Percentiles rank a stretch among this genome's conserved stretches.
phyloP scores from a whole-genome alignment of 2,888 invertebrate genomes.

The Nomada fucata region DNA sequence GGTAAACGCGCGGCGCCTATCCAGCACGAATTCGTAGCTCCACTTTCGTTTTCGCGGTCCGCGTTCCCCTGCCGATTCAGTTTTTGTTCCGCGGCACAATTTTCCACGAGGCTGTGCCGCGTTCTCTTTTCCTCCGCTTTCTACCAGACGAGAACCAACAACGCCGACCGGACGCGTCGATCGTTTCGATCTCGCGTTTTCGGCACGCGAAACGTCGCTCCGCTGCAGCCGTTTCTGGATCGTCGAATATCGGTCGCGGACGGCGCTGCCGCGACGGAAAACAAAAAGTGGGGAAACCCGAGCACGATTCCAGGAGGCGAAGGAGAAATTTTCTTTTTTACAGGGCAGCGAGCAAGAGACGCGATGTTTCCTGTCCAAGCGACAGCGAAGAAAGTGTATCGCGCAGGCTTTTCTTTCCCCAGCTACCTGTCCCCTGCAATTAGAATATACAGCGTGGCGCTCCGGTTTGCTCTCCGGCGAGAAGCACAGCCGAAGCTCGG shows the following conservation, averaged over 20 bases:
- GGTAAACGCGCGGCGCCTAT: background rate
- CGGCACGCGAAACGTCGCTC: background rate
- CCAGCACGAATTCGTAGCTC: conserved; percentile 20
- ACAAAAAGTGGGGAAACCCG: background rate
- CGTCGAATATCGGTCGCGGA: conserved; percentile 16
- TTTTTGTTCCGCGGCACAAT: conserved; percentile 42
- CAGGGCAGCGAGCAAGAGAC: conserved; percentile 26
- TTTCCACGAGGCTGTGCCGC: conserved; percentile 64
- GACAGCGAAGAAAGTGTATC: conserved; percentile 66
- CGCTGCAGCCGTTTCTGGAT: background rate
- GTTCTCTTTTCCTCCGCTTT: conserved; percentile 69
- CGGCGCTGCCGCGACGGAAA: background rate
- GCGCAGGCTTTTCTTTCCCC: conserved; percentile 31
- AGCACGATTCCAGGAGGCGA: conserved; percentile 15
- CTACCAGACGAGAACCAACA: conserved; percentile 49
- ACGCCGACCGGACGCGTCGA: conserved; percentile 42
- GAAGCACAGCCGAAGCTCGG: no score
- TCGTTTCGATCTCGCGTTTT: conserved; percentile 26
- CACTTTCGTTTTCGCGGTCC: conserved; percentile 59
- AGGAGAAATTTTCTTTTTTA: conserved; percentile 48
- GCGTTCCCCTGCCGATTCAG: conserved; percentile 10
- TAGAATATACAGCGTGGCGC: conserved; percentile 68
- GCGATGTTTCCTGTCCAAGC: conserved; percentile 58
- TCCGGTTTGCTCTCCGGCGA: conserved; percentile 54
- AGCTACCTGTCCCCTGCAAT: conserved; percentile 46